Conservation (phyloP, 64 coral and sea anemone genomes). For the Stichodactyla helianthus region DNA sequence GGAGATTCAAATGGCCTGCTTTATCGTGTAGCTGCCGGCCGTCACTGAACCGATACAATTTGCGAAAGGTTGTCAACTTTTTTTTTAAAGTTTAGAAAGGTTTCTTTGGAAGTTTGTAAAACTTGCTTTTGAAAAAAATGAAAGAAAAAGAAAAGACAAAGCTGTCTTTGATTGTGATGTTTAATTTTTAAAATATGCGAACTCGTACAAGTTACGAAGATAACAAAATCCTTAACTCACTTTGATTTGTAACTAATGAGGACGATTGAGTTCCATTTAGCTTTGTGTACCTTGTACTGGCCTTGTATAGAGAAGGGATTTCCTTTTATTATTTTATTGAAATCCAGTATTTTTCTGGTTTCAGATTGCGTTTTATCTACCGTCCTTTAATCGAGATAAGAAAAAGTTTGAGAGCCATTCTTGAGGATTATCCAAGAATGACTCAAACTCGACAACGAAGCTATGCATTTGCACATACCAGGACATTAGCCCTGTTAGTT, state of each 20-base stretch:
- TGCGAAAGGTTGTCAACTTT: too few species aligned
- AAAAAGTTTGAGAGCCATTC: background rate
- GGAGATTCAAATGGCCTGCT: too few species aligned
- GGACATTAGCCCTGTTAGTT: background rate
- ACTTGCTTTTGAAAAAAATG: too few species aligned
- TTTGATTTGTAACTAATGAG: background rate
- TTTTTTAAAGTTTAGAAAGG: too few species aligned
- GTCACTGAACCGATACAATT: too few species aligned
- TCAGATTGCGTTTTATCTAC: background rate
- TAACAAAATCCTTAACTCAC: background rate
- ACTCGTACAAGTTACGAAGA: background rate
- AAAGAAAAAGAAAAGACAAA: too few species aligned
- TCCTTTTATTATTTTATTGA: too few species aligned
- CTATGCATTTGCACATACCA: background rate
- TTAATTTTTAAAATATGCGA: too few species aligned
- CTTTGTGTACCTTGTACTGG: background rate
- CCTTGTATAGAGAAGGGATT: too few species aligned
- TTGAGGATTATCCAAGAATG: background rate
- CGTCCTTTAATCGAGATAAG: background rate
- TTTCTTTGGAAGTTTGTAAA: too few species aligned
- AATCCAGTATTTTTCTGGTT: background rate
- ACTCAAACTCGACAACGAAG: background rate
- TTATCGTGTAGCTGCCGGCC: too few species aligned
- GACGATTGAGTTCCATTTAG: background rate
- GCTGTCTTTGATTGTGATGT: too few species aligned